Percentiles rank a stretch among this genome's conserved stretches.
phyloP scores from a whole-genome alignment of 1,140 invertebrate species.

The Euglossa dilemma region DNA sequence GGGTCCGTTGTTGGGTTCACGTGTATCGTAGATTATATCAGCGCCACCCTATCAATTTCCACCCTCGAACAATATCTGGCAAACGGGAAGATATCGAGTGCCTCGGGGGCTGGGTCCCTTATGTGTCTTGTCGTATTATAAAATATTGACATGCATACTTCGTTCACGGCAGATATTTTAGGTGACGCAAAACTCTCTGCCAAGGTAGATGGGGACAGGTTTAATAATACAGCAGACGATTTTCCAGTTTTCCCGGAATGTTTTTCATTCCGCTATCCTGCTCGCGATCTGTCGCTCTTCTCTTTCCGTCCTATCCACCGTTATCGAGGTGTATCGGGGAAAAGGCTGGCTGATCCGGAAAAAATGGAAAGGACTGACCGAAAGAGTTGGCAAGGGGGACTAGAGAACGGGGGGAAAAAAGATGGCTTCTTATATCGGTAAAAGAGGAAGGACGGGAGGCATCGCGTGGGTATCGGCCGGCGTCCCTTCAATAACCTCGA shows the following conservation, averaged over 20 bases:
- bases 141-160: slow-evolving; percentile 62
- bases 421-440: slow-evolving; percentile 31
- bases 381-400: background rate
- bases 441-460: slow-evolving; percentile 31
- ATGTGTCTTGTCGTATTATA: slow-evolving; percentile 63
- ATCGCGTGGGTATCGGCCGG: slow-evolving; percentile 71
- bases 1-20: slow-evolving; percentile 20
- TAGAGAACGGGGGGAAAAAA: background rate
- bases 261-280: slow-evolving; percentile 23
- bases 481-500: slow-evolving; percentile 81
- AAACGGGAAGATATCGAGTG: slow-evolving; percentile 52
- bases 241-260: slow-evolving; percentile 47
- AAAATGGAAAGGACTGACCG: background rate
- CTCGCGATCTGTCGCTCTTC: too few relatives aligned
- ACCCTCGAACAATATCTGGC: slow-evolving; percentile 53
- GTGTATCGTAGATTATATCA: slow-evolving; percentile 54
- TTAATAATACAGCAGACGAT: slow-evolving; percentile 62
- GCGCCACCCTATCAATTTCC: slow-evolving; percentile 58
- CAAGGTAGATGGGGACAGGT: slow-evolving; percentile 44
- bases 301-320: too few relatives aligned
- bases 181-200: slow-evolving; percentile 48
- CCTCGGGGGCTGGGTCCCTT: slow-evolving; percentile 39
- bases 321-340: background rate
- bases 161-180: slow-evolving; percentile 61
- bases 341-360: too few relatives aligned